Percentiles rank a stretch among this genome's conserved stretches.
These are phyloP conservation scores for Lypha dubia DNA, from an alignment of 2,888 invertebrate species.

Conservation along the genomic window DNA sequence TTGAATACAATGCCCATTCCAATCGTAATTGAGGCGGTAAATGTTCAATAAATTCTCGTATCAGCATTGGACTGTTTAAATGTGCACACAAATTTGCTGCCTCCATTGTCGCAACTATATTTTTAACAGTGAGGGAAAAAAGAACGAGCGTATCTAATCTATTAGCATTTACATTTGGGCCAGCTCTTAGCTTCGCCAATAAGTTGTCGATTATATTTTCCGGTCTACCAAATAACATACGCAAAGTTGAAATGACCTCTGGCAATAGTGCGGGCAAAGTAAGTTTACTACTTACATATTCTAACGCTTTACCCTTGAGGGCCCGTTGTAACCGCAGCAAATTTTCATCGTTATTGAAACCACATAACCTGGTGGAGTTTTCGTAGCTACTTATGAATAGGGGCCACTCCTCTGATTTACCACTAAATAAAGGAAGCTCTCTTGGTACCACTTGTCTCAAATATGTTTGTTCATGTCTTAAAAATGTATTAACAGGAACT, in stretches of 20 bases:
- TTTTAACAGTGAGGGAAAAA: slow-evolving; percentile 61
- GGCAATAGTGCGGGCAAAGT: slow-evolving; percentile 60
- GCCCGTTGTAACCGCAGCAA: slow-evolving; percentile 57
- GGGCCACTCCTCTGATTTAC: slow-evolving; percentile 65
- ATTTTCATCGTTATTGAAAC: slow-evolving; percentile 62
- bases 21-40: slow-evolving; percentile 62
- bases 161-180: slow-evolving; percentile 51
- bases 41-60: slow-evolving; percentile 65
- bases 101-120: slow-evolving; percentile 63
- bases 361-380: slow-evolving; percentile 47
- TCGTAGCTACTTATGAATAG: slow-evolving; percentile 58
- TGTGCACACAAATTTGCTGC: slow-evolving; percentile 57
- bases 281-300: slow-evolving; percentile 60
- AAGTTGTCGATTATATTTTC: slow-evolving; percentile 60
- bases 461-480: not conserved
- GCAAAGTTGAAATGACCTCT: slow-evolving; percentile 60
- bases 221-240: slow-evolving; percentile 62
- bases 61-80: slow-evolving; percentile 58
- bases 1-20: slow-evolving; percentile 62
- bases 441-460: slow-evolving; percentile 29
- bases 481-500: not conserved
- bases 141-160: slow-evolving; percentile 53
- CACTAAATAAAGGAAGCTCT: slow-evolving; percentile 62
- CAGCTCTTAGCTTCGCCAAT: slow-evolving; percentile 42
- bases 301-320: slow-evolving; percentile 53